A percentile compares a stretch with the other conserved stretches of the same genome.
These are phyloP conservation scores for Pithys albifrons DNA, from an alignment of 2,113 vertebrate genomes.

Conservation along the genomic window DNA sequence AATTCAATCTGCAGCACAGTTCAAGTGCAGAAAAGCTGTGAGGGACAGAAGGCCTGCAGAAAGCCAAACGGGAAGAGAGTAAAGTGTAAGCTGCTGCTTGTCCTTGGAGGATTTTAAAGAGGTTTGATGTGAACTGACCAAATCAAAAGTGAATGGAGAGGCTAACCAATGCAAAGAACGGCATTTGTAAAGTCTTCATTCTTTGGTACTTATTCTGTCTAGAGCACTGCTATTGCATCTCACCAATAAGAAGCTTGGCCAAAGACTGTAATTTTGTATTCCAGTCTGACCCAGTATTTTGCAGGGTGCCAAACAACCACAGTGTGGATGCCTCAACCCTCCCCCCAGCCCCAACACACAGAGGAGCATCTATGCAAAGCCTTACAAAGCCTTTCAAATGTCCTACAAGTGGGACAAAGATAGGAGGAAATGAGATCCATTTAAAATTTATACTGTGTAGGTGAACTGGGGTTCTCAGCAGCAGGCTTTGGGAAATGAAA, in stretches of 20 bases:
- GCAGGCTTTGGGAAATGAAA: not conserved
- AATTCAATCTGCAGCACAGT: not conserved
- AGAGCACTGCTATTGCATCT: not conserved
- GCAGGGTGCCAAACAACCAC: constrained; percentile 30
- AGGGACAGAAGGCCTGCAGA: not conserved
- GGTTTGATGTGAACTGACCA: not conserved
- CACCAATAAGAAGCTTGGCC: not conserved
- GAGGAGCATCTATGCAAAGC: constrained; percentile 52
- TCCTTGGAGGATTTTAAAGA: not conserved
- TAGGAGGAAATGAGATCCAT: constrained; percentile 58
- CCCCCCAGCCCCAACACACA: constrained; percentile 5
- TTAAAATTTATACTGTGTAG: constrained; percentile 9
- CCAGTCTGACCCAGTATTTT: constrained; percentile 9
- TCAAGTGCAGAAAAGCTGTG: not conserved
- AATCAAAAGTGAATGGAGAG: not conserved
- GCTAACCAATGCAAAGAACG: not conserved
- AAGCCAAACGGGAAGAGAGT: not conserved
- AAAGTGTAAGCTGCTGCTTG: not conserved
- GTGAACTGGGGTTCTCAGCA: constrained; percentile 1
- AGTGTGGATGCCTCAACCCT: constrained; percentile 31
- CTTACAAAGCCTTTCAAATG: constrained; percentile 51
- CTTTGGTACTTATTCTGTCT: not conserved
- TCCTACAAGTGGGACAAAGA: constrained; percentile 43
- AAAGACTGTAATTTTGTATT: constrained; percentile 25
- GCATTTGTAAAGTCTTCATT: not conserved